Evolutionary conservation across 2,888 invertebrate genomes (phyloP), one percentile per base, ranked within the genome.

Genomic region (Nysson spinosus): DNA sequence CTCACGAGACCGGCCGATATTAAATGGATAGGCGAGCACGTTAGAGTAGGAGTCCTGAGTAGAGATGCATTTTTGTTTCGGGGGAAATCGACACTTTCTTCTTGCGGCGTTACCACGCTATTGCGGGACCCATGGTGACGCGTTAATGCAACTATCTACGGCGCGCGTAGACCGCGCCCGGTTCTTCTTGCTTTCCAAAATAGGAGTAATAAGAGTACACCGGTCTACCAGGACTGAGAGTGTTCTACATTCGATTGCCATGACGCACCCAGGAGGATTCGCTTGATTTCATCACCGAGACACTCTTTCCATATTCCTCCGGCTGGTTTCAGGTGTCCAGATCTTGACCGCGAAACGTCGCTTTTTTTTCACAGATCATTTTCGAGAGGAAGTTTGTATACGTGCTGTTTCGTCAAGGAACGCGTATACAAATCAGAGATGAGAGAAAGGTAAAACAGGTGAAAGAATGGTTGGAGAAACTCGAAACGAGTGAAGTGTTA

Each of bases 81-180:
- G 64, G 75, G 69, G 75, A 75, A 78, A 78, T 77, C 75, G 69
- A 43, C 75, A 46, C 77, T 78, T 78, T 78, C 75, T 69, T 77
- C 66, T 35, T 34, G 26, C 37, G 37, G 37, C 46, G 47, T 43
- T 34, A 34, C 34, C 34, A 3, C 34, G 34, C 14, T 32, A 40
- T 40, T 14, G 3, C 16, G 22, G 28, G 46, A 17, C 22, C 14
- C 44, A 9, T 3, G 19, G 24, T 7, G 9, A 9, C 26, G 28
- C 50, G 5, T 40, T 32, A 37, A 26, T 3, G 16, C 5, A 14
- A 16, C 28, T 34, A 12, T 14, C 24, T 2, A 4, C 7, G 30
- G 32, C 20, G 19, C 32, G 32, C 12, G 4, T 14, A 30, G 49
- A 35, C 63, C 73, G 52, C 63, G 60, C 71, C 65, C 44, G 26